Percentiles rank a stretch among this genome's conserved stretches.
These are phyloP conservation scores for Laticauda colubrina DNA, from an alignment of 2,113 vertebrate species.

Conservation along the genomic window DNA sequence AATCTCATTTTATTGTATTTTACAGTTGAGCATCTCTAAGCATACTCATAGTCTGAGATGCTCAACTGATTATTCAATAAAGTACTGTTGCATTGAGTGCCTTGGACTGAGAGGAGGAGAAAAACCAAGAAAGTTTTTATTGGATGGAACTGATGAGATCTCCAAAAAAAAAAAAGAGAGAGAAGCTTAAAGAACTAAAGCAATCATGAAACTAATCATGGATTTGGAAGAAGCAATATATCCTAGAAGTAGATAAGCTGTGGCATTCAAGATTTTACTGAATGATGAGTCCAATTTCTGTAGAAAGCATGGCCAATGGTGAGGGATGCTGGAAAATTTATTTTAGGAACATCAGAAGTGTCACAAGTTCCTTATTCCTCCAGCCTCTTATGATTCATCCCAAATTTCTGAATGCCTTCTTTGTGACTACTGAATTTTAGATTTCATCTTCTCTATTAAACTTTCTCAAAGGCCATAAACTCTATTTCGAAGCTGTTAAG, in stretches of 20 bases:
- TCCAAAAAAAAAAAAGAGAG: not conserved
- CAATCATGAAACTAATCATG: not conserved
- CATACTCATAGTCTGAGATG: not conserved
- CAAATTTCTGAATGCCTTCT: not conserved
- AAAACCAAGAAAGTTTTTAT: not conserved
- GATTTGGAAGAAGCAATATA: not conserved
- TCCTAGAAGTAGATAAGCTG: not conserved
- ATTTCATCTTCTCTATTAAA: not conserved
- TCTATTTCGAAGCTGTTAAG: not conserved
- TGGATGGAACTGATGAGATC: not conserved
- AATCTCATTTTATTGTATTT: not conserved
- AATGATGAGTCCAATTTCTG: not conserved
- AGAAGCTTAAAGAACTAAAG: not conserved
- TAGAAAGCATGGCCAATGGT: not conserved
- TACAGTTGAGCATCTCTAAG: not conserved
- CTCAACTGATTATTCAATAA: not conserved
- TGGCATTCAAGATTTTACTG: not conserved
- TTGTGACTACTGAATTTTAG: not conserved
- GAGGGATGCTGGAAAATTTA: not conserved
- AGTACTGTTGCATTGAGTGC: not conserved
- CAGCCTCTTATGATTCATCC: not conserved
- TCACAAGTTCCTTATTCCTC: not conserved
- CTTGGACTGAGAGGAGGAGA: not conserved
- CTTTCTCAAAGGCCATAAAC: not conserved
- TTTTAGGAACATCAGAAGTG: not conserved